phyloP scores from a whole-genome alignment of 2,113 vertebrate genomes.

The Monopterus albus region DNA sequence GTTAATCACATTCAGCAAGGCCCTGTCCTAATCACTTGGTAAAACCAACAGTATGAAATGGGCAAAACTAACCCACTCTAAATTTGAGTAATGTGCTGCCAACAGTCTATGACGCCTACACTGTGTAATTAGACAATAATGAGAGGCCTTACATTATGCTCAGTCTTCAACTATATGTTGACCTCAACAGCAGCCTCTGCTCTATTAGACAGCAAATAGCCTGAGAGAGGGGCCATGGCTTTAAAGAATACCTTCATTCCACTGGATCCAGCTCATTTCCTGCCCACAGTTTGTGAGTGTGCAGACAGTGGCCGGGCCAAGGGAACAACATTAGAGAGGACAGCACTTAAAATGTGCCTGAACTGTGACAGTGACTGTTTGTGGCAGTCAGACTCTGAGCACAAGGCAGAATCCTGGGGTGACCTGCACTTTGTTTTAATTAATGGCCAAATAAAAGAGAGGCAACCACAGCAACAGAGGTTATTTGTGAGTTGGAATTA shows the following conservation, averaged over 20 bases:
- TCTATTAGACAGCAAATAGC: slow-evolving; percentile 85
- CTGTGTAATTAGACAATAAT: slow-evolving; percentile 86
- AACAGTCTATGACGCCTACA: slow-evolving; percentile 82
- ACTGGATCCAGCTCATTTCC: slow-evolving; percentile 60
- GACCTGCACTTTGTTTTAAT: slow-evolving; percentile 35
- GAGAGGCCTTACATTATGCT: slow-evolving; percentile 79
- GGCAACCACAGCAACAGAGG: not conserved
- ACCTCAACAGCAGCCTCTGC: slow-evolving; percentile 85
- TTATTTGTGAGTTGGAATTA: slow-evolving; percentile 18
- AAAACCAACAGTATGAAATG: slow-evolving; percentile 85
- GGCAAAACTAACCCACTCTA: slow-evolving; percentile 81
- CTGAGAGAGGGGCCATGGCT: slow-evolving; percentile 82
- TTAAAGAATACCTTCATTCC: slow-evolving; percentile 76
- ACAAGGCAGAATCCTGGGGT: slow-evolving; percentile 22
- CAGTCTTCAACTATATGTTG: slow-evolving; percentile 83
- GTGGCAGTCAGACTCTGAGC: slow-evolving; percentile 24
- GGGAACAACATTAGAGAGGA: slow-evolving; percentile 66
- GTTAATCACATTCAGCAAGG: slow-evolving; percentile 83
- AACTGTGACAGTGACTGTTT: slow-evolving; percentile 49
- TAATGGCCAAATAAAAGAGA: slow-evolving; percentile 35
- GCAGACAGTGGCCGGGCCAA: slow-evolving; percentile 44
- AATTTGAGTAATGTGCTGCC: slow-evolving; percentile 84
- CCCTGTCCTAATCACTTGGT: slow-evolving; percentile 65
- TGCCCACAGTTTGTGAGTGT: slow-evolving; percentile 43
- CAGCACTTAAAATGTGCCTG: slow-evolving; percentile 56